Conservation (phyloP, 2,113 vertebrate genomes). For the Lepus timidus region DNA sequence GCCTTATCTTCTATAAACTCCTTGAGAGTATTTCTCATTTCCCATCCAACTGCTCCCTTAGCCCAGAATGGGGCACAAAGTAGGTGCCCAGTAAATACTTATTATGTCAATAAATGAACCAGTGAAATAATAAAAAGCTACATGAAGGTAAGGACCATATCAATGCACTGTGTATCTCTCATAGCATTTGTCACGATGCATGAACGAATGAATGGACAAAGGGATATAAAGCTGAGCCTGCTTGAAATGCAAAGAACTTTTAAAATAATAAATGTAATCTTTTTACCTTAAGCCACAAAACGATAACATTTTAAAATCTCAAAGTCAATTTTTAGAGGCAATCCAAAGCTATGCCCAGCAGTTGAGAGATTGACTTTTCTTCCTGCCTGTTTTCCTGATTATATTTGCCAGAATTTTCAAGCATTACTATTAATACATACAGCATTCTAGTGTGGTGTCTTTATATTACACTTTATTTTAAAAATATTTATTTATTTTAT, state of each 20-base stretch:
- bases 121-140: slow-evolving; percentile 13
- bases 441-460: not conserved
- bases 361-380: slow-evolving; percentile 8
- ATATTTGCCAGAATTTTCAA: slow-evolving; percentile 35
- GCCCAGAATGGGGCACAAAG: not conserved
- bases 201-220: not conserved
- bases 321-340: not conserved
- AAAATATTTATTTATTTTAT: too few relatives aligned
- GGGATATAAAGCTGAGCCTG: not conserved
- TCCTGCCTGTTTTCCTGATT: not conserved
- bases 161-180: not conserved
- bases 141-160: not conserved
- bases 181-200: not conserved
- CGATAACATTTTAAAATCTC: not conserved
- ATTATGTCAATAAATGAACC: not conserved
- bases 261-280: slow-evolving; percentile 7
- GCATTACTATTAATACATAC: not conserved
- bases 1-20: not conserved
- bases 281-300: slow-evolving; percentile 29
- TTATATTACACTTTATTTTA: too few relatives aligned
- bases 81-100: not conserved
- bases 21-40: not conserved
- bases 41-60: not conserved
- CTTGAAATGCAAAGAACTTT: not conserved
- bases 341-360: not conserved